These are phyloP conservation scores for Rafetus swinhoei DNA, from an alignment of 2,113 vertebrate species.

Conservation along the genomic window DNA sequence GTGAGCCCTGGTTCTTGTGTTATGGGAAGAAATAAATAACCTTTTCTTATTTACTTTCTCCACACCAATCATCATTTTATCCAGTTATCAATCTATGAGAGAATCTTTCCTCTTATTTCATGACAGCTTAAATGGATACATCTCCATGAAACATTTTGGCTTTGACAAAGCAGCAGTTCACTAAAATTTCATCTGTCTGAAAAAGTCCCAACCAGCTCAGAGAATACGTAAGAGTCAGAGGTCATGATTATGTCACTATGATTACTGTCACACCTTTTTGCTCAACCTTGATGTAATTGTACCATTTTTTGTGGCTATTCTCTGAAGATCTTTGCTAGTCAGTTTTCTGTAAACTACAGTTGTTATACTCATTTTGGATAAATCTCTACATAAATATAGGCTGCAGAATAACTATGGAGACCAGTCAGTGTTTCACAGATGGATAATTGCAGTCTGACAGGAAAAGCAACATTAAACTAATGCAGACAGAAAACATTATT, in stretches of 20 bases:
- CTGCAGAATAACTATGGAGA: neutral
- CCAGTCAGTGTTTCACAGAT: neutral
- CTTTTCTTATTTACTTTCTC: no score
- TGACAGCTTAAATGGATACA: no score
- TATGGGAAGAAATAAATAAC: no score
- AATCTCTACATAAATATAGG: neutral
- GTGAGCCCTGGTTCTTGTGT: no score
- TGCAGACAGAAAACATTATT: neutral
- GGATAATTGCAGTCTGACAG: neutral
- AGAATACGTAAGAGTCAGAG: neutral
- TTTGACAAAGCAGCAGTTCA: neutral
- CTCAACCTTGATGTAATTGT: conserved; percentile 29
- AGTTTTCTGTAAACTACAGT: neutral
- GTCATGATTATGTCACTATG: conserved; percentile 31
- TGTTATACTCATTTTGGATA: neutral
- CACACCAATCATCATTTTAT: no score
- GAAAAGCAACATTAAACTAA: conserved; percentile 7
- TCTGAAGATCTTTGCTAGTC: conserved; percentile 8
- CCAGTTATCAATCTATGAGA: no score
- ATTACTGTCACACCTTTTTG: conserved; percentile 20
- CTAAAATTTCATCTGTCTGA: neutral
- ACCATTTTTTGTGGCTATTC: neutral
- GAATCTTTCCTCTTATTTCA: no score
- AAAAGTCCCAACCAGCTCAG: neutral
- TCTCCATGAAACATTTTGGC: neutral